Base-by-base conservation (phyloP, 2,113 vertebrate species). In the Myxocyprinus asiaticus region DNA sequence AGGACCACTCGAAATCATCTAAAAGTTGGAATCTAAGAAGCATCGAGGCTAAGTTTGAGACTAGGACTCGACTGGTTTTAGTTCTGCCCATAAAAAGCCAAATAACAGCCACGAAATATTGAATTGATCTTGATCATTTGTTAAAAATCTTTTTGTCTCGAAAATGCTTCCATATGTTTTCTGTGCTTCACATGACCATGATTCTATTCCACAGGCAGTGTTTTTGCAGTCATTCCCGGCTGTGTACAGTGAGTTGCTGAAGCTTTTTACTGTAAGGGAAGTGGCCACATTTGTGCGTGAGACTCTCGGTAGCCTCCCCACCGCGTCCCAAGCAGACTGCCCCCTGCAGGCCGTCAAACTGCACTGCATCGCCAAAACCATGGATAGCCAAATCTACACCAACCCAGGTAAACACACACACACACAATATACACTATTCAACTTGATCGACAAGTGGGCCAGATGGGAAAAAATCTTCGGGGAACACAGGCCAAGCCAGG, bases 221-320 rank as follows among this genome's bases (percentile, higher is more conserved):
- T 99, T 99, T 91, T 94, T 99, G 84, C 94, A 93, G 86, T 97
- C 96, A 0, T 99, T 99, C 81, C 98, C 97, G 0, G 95, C 94
- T 0, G 91, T 99, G 47, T 99, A 99, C 58, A 88, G 93, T 0
- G 98, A 99, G 91, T 91, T 99, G 78, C 7, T 98, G 90, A 99
- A 98, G 91, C 95, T 99, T 79, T 98, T 99, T 90, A 94, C 96
- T 1, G 91, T 98, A 71, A 92, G 95, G 9, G 97, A 99, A 87
- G 98, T 99, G 87, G 97, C 98, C 61, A 94, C 93, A 81, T 94
- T 99, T 9, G 95, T 98, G 48, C 93, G 96, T 0, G 97, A 99
- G 88, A 98, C 97, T 4, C 91, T 99, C 87, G 95, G 95, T 82
- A 97, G 96, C 85, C 92, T 99, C 89, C 95, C 97, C 0, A 88